phyloP scores from a whole-genome alignment of 2,888 invertebrate genomes.

The Zygogramma bicolorata region DNA sequence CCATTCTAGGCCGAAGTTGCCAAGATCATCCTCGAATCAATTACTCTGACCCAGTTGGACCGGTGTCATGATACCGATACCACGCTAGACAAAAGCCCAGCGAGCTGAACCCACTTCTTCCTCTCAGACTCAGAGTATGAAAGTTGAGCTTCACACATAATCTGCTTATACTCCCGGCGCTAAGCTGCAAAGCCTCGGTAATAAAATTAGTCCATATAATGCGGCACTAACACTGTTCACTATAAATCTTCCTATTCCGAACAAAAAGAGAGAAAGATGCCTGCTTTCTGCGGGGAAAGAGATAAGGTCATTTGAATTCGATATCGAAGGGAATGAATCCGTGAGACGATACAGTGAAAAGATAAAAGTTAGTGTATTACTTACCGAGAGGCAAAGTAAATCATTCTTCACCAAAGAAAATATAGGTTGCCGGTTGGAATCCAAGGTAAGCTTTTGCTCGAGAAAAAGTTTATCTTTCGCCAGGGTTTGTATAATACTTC shows the following conservation, averaged over 20 bases:
- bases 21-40: neutral
- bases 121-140: neutral
- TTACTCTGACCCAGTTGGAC: neutral
- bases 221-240: neutral
- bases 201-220: conserved; percentile 26
- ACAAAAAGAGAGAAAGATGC: neutral
- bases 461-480: no score
- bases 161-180: conserved; percentile 5
- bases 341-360: neutral
- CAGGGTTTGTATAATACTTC: no score
- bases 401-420: no score
- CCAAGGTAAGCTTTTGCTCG: no score
- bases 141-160: conserved; percentile 17
- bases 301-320: conserved; percentile 16
- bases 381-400: no score
- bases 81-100: neutral
- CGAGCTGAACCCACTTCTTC: neutral
- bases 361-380: no score
- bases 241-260: neutral
- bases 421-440: no score
- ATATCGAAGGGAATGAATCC: neutral
- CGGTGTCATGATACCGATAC: neutral
- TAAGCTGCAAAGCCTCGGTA: neutral
- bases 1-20: no score
- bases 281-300: neutral